Evolutionary conservation across 2,888 invertebrate species (phyloP).

Genomic region (Kuschelorhynchus macadamiae): DNA sequence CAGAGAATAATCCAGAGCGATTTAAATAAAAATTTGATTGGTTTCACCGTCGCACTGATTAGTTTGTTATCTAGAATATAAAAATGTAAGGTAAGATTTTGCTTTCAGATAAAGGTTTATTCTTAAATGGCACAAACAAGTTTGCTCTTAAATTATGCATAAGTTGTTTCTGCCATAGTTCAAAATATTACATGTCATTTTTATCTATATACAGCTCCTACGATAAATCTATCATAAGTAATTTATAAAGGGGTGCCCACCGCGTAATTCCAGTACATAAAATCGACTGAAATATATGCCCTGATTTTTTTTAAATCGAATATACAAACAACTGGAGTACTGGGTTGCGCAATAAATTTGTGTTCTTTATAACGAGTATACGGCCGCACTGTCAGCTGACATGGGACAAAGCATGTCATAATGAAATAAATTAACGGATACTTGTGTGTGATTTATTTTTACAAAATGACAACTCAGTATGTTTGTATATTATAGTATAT

Average conservation of each 20-base stretch:
- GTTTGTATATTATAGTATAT: constrained; percentile 5
- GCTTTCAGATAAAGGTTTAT: no score
- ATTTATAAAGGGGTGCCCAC: constrained; percentile 24
- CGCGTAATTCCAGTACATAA: constrained; percentile 38
- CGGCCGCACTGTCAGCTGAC: constrained; percentile 30
- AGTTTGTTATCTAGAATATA: no score
- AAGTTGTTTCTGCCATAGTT: no score
- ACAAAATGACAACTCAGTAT: constrained; percentile 1
- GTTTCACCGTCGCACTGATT: no score
- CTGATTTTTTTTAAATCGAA: constrained; percentile 22
- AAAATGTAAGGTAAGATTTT: no score
- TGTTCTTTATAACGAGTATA: constrained; percentile 24
- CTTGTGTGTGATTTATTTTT: constrained; percentile 13
- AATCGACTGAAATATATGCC: constrained; percentile 19
- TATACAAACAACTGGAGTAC: constrained; percentile 31
- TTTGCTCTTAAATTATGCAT: no score
- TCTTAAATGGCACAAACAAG: no score
- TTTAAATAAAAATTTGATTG: no score
- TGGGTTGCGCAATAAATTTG: constrained; percentile 33
- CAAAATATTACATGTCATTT: no score
- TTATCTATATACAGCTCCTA: not conserved
- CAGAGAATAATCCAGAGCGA: no score
- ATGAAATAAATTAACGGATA: constrained; percentile 27
- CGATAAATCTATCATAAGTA: constrained; percentile 29
- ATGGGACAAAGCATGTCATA: constrained; percentile 40